These are phyloP conservation scores for Pelochelys cantorii DNA, from an alignment of 2,797 vertebrate species.

Conservation along the genomic window DNA sequence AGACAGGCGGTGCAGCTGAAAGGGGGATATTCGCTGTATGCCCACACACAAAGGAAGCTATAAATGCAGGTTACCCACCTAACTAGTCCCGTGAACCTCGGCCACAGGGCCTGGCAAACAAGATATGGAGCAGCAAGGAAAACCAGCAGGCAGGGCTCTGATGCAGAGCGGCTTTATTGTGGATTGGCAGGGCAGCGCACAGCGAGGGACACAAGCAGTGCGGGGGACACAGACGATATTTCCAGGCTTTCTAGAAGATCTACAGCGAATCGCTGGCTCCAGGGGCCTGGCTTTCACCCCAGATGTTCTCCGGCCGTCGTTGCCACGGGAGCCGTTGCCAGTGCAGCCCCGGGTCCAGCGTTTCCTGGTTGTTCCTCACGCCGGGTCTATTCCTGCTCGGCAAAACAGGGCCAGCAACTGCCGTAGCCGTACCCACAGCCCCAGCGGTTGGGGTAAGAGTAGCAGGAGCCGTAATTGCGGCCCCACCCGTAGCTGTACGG, in stretches of 20 bases:
- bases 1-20: too few relatives aligned
- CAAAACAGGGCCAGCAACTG: neutral
- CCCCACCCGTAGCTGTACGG: neutral
- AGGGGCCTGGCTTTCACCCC: neutral
- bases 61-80: neutral
- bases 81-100: neutral
- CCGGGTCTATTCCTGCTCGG: neutral
- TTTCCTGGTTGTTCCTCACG: neutral
- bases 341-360: neutral
- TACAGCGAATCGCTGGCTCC: neutral
- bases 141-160: neutral
- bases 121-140: neutral
- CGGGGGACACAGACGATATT: neutral
- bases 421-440: neutral
- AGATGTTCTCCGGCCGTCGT: neutral
- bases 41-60: too few relatives aligned
- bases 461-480: neutral
- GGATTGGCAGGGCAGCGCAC: neutral
- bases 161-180: neutral
- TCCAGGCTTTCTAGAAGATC: neutral
- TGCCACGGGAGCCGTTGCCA: neutral
- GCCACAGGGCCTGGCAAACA: neutral
- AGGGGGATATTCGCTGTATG: too few relatives aligned
- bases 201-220: neutral
- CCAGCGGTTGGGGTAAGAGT: neutral